Base-by-base conservation (phyloP, 2,797 vertebrate species). In the Eremophila alpestris region DNA sequence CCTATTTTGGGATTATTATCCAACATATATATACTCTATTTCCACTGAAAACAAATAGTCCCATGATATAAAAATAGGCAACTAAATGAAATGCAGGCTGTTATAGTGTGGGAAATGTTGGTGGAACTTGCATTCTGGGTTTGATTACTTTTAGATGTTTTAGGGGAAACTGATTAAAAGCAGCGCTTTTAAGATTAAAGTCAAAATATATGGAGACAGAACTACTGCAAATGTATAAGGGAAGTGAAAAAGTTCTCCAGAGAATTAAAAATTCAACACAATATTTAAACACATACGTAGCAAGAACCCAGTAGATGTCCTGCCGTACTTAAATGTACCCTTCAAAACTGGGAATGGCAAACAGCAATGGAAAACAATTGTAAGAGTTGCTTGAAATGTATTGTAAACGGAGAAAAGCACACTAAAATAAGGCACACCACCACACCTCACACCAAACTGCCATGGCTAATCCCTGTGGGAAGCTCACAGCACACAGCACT, bases 61-160 rank as follows among this genome's bases (percentile, higher is more conserved):
- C 40, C 58, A 56, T n/a, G 16, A 40, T 70, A 87, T 55, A 93
- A 90, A 97, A 95, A 95, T 71, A 93, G 89, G 71, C 89, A 83
- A 51, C 46, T 74, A 89, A 95, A 97, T 95, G 43, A 94, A 95
- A 84, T 27, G 49, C 93, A 93, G 92, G 78, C 27, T 81, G 55
- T 29, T 26, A 8, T 8, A 80, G 87, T 5, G 20, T 85, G 88
- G 83, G 87, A 94, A 94, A 92, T 26, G 40, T 43, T 84, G 73
- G 83, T 45, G 54, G 59, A 76, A 63, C 40, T 43, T 71, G 14
- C 26, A 48, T 52, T 51, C 75, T 93, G 89, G 59, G 32, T 81
- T 85, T 83, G n/a, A 92, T 90, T 90, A 88, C 18, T 62, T 43
- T 10, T 24, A 40, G 49, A 77, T 13, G 14, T 68, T 95, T 86